Evolutionary conservation across 2,797 vertebrate genomes (phyloP), one percentile per base, ranked within the genome.

Genomic region (Centroberyx gerrardi): DNA sequence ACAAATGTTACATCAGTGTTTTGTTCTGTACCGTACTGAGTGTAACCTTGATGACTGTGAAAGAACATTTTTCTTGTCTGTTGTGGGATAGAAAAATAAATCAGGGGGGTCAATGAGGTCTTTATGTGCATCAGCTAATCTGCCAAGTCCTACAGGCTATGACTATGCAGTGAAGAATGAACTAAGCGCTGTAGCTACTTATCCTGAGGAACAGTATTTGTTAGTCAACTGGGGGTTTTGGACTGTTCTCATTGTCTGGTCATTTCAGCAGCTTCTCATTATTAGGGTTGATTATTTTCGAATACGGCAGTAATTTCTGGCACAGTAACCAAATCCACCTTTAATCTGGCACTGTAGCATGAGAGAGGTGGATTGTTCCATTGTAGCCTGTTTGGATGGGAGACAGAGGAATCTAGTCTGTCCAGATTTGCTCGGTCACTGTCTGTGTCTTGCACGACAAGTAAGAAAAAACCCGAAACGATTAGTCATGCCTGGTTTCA

Each of bases 211-310:
- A 22, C 76, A 76, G 55, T 69, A 75, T 83, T 81, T 5, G 52
- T 72, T 83, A 67, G 79, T 81, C 80, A 79, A 63, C 52, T 1
- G 65, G 63, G 79, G 55, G 68, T 80, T 79, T 62, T 76, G 15
- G 68, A 70, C 74, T 15, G 53, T 56, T 69, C 62, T 67, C 60
- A 22, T 54, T 72, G 72, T 88, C 77, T 52, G 48, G 63, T 74
- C 53, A 2, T 93, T 93, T 94, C 94, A 93, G 68, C 94, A 89
- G 84, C 88, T 89, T 81, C 77, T 93, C 78, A 94, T 95, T 92
- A 90, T 65, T 62, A 29, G 36, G 56, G 78, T 58, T 82, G 67
- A 89, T 90, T 87, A 62, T 85, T 89, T 88, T 91, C 73, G 76
- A 72, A 86, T 62, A 55, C 70, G 51, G 62, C 66, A 69, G 56